Percentiles rank a stretch among this genome's conserved stretches.
These are phyloP conservation scores for Uria aalge DNA, from an alignment of 2,113 vertebrate species.

Conservation along the genomic window DNA sequence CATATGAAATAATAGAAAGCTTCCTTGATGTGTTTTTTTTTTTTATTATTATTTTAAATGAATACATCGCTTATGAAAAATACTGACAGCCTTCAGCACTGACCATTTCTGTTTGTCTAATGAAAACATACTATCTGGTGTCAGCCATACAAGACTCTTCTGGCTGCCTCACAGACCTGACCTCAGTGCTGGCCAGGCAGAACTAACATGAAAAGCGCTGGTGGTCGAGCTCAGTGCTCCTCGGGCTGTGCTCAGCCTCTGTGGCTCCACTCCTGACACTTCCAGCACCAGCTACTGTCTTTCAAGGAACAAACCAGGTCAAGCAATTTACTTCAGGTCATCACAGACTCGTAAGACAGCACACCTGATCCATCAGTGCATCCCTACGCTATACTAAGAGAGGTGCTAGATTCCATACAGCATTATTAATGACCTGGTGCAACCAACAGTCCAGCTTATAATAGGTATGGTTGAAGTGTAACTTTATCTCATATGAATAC, in stretches of 20 bases:
- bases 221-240: not conserved
- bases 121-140: not conserved
- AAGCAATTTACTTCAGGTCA: not conserved
- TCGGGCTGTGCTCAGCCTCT: not conserved
- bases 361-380: not conserved
- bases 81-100: not conserved
- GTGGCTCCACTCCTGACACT: not conserved
- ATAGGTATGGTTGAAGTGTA: not conserved
- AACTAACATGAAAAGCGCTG: not conserved
- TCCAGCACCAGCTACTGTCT: not conserved
- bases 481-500: not conserved
- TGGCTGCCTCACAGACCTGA: fast-evolving
- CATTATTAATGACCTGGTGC: not conserved
- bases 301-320: not conserved
- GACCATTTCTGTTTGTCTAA: not conserved
- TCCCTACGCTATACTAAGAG: not conserved
- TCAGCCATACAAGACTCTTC: not conserved
- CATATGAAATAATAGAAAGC: not conserved
- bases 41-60: not conserved
- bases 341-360: not conserved
- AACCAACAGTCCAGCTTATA: not conserved
- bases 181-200: not conserved
- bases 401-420: not conserved
- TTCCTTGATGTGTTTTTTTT: not conserved
- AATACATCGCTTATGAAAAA: not conserved